Evolutionary conservation across 2,888 invertebrate genomes (phyloP), one percentile per base, ranked within the genome.

Genomic region (Drosophila ezoana): DNA sequence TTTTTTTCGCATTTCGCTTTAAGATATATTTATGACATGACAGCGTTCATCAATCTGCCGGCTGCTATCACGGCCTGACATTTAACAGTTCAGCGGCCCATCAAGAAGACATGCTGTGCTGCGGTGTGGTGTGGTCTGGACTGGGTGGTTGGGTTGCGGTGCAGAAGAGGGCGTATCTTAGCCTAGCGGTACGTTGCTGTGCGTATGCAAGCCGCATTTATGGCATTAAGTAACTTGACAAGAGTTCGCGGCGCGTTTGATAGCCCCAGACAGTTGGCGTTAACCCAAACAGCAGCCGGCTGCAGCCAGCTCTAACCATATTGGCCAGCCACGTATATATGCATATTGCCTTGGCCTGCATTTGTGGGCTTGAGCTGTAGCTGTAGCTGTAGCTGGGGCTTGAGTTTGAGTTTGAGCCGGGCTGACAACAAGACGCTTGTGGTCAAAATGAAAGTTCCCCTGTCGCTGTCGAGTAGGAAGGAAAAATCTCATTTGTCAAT

Each of bases 401-500:
- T 13, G 18, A 72, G 64, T 49, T 57, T 53, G 74, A 67, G 75
- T 56, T 70, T 79, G 78, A 79, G 78, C 57, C 51, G 47, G 72
- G 68, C 83, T 74, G 73, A 68, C 79, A 78, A 79, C 81, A 67
- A 74, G 69, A 74, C 63, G 87, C 85, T 87, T 87, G 85, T 87
- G 86, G 86, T 89, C 86, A 85, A 86, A 86, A 86, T 89, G 86
- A 86, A 86, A 86, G 86, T 86, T 85, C 79, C 85, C 85, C 82
- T 79, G 81, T 87, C 76, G 85, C 86, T 80, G 89, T 76, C 77
- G 79, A 81, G 83, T 87, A 79, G 90, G 87, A 87, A 87, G 89
- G 89, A 89, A 89, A 89, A 87, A 81, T 84, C 90, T 87, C 90
- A 89, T 89, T 90, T 89, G 90, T 89, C 90, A 90, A 87, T 89